These are phyloP conservation scores for Chaetoderma sp. DNA, from an alignment of 2,888 invertebrate genomes.

Conservation along the genomic window DNA sequence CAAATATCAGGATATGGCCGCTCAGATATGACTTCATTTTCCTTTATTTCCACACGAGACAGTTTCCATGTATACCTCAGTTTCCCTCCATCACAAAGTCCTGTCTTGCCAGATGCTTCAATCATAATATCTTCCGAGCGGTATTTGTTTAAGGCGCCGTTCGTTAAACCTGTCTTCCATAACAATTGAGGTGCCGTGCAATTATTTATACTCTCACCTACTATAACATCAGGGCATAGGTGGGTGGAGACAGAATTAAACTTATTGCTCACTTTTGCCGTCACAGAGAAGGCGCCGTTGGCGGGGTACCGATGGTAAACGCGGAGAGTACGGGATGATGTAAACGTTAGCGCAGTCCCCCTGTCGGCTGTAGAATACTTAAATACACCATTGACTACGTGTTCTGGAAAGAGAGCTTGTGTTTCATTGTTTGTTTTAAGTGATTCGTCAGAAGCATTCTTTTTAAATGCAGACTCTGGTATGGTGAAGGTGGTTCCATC, in stretches of 20 bases:
- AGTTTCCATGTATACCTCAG: conserved; percentile 54
- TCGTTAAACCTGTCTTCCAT: neutral
- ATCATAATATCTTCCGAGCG: conserved; percentile 49
- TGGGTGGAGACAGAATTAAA: conserved; percentile 47
- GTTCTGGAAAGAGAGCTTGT: no score
- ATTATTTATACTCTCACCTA: no score
- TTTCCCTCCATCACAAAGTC: conserved; percentile 32
- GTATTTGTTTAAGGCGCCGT: conserved; percentile 34
- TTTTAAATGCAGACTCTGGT: conserved; percentile 5
- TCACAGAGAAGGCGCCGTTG: conserved; percentile 48
- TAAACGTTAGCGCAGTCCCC: conserved; percentile 30
- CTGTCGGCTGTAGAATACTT: neutral
- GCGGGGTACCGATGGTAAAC: conserved; percentile 44
- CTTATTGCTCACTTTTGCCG: conserved; percentile 48
- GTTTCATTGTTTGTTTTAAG: neutral
- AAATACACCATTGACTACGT: neutral
- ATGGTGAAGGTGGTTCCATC: conserved; percentile 49
- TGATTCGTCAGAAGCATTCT: neutral
- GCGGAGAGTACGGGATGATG: conserved; percentile 29
- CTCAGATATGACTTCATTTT: conserved; percentile 42
- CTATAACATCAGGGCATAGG: conserved; percentile 57
- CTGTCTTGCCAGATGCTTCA: no score
- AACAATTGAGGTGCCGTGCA: no score
- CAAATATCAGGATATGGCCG: conserved; percentile 47
- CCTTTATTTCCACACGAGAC: conserved; percentile 31